phyloP scores from a whole-genome alignment of 2,113 vertebrate species.

The Neolamprologus ventralis region DNA sequence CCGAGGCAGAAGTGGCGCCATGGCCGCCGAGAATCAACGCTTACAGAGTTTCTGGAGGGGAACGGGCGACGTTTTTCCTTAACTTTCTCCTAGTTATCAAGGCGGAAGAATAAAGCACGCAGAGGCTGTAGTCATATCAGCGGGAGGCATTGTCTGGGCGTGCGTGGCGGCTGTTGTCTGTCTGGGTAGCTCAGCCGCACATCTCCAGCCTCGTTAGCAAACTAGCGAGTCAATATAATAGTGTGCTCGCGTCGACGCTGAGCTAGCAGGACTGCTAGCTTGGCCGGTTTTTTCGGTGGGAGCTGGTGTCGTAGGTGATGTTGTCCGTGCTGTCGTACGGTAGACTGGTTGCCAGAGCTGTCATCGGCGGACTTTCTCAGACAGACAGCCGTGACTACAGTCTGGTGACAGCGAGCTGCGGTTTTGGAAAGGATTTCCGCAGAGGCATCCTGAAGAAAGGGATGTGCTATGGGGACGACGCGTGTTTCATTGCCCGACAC shows the following conservation, averaged over 20 bases:
- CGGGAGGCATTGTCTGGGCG: not conserved
- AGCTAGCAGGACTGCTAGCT: conserved; percentile 43
- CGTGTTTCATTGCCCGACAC: conserved; percentile 92
- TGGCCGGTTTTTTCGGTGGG: conserved; percentile 1
- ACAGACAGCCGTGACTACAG: conserved; percentile 93
- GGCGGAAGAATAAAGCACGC: not conserved
- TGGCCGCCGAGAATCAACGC: not conserved
- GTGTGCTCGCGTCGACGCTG: not conserved
- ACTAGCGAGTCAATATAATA: not conserved
- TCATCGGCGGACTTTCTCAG: conserved; percentile 95
- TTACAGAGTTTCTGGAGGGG: not conserved
- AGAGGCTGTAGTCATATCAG: not conserved
- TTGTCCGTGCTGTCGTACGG: conserved; percentile 97
- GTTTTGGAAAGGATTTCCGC: conserved; percentile 96
- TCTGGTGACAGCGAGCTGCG: conserved; percentile 94
- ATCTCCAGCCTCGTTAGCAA: not conserved
- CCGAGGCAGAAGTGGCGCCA: not conserved
- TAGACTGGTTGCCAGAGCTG: conserved; percentile 92
- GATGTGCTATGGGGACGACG: conserved; percentile 97
- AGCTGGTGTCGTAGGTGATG: conserved; percentile 69
- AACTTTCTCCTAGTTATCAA: not conserved
- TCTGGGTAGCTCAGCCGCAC: not conserved
- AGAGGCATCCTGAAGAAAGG: conserved; percentile 97
- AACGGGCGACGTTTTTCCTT: not conserved
- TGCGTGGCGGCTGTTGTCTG: not conserved